A percentile compares a stretch with the other conserved stretches of the same genome.
Conservation (phyloP, 1,140 invertebrate genomes). For the Pogonomyrmex californicus region DNA sequence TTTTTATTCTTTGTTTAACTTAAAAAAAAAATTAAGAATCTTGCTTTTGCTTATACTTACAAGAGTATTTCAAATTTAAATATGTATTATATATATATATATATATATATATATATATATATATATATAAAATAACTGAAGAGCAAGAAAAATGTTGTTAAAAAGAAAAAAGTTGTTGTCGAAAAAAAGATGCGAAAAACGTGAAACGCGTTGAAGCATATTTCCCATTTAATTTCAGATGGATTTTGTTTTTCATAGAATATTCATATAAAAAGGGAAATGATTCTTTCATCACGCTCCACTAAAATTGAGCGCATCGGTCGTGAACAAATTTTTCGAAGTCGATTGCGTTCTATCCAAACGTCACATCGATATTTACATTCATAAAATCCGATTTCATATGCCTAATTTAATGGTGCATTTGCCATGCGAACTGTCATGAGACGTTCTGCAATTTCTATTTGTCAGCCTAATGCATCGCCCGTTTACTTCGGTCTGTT, state of each 20-base stretch:
- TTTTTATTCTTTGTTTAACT: not conserved
- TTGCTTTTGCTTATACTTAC: not conserved
- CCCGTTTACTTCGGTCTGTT: constrained; percentile 39
- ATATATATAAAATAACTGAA: not conserved
- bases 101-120: too few relatives aligned
- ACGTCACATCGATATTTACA: not conserved
- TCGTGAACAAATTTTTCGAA: not conserved
- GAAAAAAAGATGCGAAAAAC: not conserved
- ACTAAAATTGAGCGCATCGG: not conserved
- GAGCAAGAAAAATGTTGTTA: not conserved
- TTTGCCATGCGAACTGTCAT: constrained; percentile 2
- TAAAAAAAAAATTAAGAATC: too few relatives aligned
- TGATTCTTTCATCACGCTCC: not conserved
- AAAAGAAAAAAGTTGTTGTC: not conserved
- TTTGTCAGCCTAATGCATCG: constrained; percentile 37
- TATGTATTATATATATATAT: too few relatives aligned
- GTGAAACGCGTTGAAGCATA: not conserved
- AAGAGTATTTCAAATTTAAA: not conserved
- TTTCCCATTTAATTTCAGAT: not conserved
- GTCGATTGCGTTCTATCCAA: constrained; percentile 6
- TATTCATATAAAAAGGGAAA: not conserved
- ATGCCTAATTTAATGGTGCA: constrained; percentile 50
- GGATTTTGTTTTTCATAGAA: not conserved
- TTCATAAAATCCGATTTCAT: constrained; percentile 39
- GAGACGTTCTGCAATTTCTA: constrained; percentile 6